phyloP scores from a whole-genome alignment of 2,797 vertebrate species.

The Callimico goeldii region DNA sequence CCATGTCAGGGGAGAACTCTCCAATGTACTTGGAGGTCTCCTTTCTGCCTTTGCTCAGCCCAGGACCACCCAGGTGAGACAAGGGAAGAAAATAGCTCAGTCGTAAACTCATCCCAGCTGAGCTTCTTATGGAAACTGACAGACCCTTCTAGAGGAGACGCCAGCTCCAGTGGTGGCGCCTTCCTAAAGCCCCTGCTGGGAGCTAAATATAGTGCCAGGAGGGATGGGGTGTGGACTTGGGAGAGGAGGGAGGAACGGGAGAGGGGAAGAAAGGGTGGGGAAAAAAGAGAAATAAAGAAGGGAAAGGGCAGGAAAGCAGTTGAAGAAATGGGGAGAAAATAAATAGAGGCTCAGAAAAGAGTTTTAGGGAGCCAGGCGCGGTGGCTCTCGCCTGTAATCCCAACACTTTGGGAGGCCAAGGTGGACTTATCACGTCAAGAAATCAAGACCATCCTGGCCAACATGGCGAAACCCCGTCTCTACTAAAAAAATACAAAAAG shows the following conservation, averaged over 20 bases:
- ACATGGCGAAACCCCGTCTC: too few species aligned
- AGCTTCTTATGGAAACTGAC: conserved; percentile 76
- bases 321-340: neutral
- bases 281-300: neutral
- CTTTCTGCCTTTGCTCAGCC: conserved; percentile 6
- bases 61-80: conserved; percentile 34
- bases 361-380: neutral
- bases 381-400: too few species aligned
- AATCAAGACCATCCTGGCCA: too few species aligned
- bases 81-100: conserved; percentile 72
- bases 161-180: conserved; percentile 41
- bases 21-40: neutral
- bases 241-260: neutral
- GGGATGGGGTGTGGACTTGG: conserved; percentile 30
- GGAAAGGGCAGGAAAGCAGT: neutral
- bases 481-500: too few species aligned
- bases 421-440: too few species aligned
- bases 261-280: neutral
- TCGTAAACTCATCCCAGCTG: conserved; percentile 66
- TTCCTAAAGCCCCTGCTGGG: conserved; percentile 73
- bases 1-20: neutral
- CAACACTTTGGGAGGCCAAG: too few species aligned
- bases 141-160: conserved; percentile 61
- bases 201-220: conserved; percentile 79
- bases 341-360: neutral